Evolutionary conservation across 2,113 vertebrate species (phyloP), one percentile per base, ranked within the genome.

Genomic region (Engraulis encrasicolus): DNA sequence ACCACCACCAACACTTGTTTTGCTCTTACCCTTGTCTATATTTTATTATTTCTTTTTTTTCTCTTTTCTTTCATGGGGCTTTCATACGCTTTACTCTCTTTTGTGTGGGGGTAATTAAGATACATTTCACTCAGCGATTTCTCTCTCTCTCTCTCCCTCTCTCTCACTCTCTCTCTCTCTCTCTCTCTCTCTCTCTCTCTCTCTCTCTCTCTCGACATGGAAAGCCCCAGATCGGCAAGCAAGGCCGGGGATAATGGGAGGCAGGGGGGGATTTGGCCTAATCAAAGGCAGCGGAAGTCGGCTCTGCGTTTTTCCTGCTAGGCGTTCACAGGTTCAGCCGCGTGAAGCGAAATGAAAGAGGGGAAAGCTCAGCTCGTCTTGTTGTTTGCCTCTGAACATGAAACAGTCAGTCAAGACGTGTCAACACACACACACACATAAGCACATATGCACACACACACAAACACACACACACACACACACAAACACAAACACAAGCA

Each of bases 251-350:
- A 74, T 74, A 12, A 74, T 15, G 66, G 2, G 50, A 18, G 50
- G 14, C 17, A 1, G 50, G 50, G 15, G 6, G 20, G 12, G 66
- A 0, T 74, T 74, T 34, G 11, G 66, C 27, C 17, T 74, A 74
- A 74, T 74, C 66, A 74, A 74, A 74, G 31, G 66, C n/a, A 74
- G 66, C 66, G 66, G 66, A 74, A 74, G 66, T n/a, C n/a, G n/a
- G n/a, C 66, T 31, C 66, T 17, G 66, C 34, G 27, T 74, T 74
- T n/a, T n/a, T n/a, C n/a, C 66, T 31, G 66, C 27, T 74, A 34
- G 27, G 31, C 17, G 66, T 77, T 82, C 19, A 79, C 50, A 86
- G 14, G 79, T 20, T 48, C 31, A n/a, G n/a, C 83, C 17, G 7
- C 48, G 54, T 37, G 37, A 86, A 80, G 66, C 77, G 38, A n/a